Evolutionary conservation across 1,140 invertebrate genomes (phyloP), one percentile per base, ranked within the genome.

Genomic region (Andricus grossulariae): DNA sequence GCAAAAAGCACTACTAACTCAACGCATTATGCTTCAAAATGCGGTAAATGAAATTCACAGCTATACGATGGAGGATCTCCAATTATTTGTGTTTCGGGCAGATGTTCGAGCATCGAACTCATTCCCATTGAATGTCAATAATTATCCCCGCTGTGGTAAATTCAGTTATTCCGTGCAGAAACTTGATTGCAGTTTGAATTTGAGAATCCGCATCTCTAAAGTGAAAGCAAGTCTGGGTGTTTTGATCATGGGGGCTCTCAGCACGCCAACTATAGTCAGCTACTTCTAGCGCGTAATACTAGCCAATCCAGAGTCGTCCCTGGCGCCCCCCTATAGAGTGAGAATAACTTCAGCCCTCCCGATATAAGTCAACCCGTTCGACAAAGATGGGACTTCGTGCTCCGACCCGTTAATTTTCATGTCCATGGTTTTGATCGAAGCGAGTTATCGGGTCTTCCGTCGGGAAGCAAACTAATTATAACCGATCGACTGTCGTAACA

Each of bases 91-190:
- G 32, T 66, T 66, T 39, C 21, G 60, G 32, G 32, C n/a, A 66
- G 45, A 66, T 66, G 60, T 66, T 66, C 12, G 60, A 66, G n/a
- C 60, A 66, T 39, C n/a, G 60, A 66, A 66, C 60, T 66, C 60
- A 66, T 66, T 32, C 25, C 39, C 60, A 66, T 66, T 66, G 60
- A 66, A 66, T 66, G 32, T 66, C 60, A 66, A 66, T n/a, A n/a
- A n/a, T 66, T 66, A 66, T 66, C 60, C 2, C 15, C 4, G 60
- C 32, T 15, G 1, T 21, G 25, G 25, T 21, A 16, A n/a, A 66
- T 66, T 66, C 60, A 66, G 45, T 66, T 66, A 66, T 66, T 66
- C 5, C 45, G 13, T 16, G 25, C 7, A 66, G 60, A 66, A 66
- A 66, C 60, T 66, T 66, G 60, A 16, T 39, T 1, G 39, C 39